These are phyloP conservation scores for Bombyx huttoni DNA, from an alignment of 2,888 invertebrate genomes.

Conservation along the genomic window DNA sequence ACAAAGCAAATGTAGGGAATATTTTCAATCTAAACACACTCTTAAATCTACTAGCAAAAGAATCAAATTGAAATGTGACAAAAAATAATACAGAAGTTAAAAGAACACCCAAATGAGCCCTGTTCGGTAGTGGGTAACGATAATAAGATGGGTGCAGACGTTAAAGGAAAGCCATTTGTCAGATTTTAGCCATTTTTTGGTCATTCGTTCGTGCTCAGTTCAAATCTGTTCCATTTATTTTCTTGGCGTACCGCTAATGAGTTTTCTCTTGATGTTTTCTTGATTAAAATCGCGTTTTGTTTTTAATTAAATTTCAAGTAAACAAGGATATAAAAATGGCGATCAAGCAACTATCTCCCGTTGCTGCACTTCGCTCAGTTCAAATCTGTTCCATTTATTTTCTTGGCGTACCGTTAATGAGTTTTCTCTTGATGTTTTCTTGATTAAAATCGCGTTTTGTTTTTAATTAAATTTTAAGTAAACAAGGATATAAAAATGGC, in stretches of 20 bases:
- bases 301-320: too few species aligned
- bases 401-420: conserved; percentile 45
- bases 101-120: conserved; percentile 65
- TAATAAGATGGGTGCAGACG: conserved; percentile 73
- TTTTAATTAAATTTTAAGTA: too few species aligned
- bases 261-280: conserved; percentile 17
- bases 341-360: too few species aligned
- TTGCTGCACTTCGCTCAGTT: too few species aligned
- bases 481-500: too few species aligned
- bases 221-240: conserved; percentile 71
- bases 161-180: conserved; percentile 73
- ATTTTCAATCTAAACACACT: conserved; percentile 20
- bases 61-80: conserved; percentile 19
- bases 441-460: background rate
- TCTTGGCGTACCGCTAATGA: conserved; percentile 45
- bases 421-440: conserved; percentile 17
- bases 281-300: background rate
- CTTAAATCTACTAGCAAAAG: conserved; percentile 15
- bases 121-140: conserved; percentile 69
- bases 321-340: too few species aligned
- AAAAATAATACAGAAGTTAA: conserved; percentile 31
- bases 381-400: conserved; percentile 71
- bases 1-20: conserved; percentile 22
- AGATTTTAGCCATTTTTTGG: conserved; percentile 67
- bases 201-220: conserved; percentile 59